Evolutionary conservation across 2,797 vertebrate genomes (phyloP).

Genomic region (Sorex maritimensis): DNA sequence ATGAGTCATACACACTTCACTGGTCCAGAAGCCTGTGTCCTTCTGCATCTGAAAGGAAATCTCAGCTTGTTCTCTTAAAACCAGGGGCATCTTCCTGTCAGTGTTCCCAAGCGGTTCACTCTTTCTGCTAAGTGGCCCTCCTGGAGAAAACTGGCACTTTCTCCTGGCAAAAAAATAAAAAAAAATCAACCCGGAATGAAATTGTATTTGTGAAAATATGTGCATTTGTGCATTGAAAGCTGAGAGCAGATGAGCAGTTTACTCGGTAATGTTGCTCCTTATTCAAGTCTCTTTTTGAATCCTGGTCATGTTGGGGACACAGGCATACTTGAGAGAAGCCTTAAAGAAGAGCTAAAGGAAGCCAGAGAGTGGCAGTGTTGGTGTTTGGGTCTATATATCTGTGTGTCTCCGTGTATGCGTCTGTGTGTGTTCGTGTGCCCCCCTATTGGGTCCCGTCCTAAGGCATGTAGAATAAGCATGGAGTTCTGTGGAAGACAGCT

Average conservation of each 20-base stretch:
- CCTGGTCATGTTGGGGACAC: slow-evolving; percentile 84
- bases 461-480: slow-evolving; percentile 88
- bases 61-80: slow-evolving; percentile 48
- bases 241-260: slow-evolving; percentile 80
- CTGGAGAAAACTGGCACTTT: slow-evolving; percentile 62
- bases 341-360: slow-evolving; percentile 88
- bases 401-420: slow-evolving; percentile 79
- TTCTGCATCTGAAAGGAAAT: slow-evolving; percentile 62
- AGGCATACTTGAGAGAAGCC: slow-evolving; percentile 89
- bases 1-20: slow-evolving; percentile 18
- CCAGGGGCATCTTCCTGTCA: slow-evolving; percentile 58
- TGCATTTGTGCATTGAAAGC: slow-evolving; percentile 86
- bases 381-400: slow-evolving; percentile 72
- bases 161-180: slow-evolving; percentile 68
- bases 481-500: slow-evolving; percentile 83
- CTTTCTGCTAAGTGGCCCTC: slow-evolving; percentile 77
- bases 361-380: slow-evolving; percentile 70
- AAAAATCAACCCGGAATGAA: slow-evolving; percentile 83
- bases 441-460: slow-evolving; percentile 75
- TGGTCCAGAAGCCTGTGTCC: slow-evolving; percentile 48
- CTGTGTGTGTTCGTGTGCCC: slow-evolving; percentile 71
- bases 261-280: slow-evolving; percentile 83
- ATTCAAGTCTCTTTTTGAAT: slow-evolving; percentile 77
- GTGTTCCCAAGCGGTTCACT: slow-evolving; percentile 31
- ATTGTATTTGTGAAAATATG: slow-evolving; percentile 81